Evolutionary conservation across 2,797 vertebrate species (phyloP), one percentile per base, ranked within the genome.

Genomic region (Thripadectes ignobilis): DNA sequence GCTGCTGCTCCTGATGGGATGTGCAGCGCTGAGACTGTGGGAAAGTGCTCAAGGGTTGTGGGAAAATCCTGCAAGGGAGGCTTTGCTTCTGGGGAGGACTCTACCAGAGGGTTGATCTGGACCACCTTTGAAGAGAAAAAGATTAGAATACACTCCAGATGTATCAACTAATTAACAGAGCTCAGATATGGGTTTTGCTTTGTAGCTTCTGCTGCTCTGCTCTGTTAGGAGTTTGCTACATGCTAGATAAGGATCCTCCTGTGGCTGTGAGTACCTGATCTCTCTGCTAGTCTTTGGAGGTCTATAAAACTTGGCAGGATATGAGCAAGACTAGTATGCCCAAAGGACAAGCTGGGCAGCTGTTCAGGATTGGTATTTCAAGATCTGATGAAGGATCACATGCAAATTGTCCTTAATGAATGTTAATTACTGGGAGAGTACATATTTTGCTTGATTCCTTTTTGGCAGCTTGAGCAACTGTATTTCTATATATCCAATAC

Each of bases 371-470:
- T 94, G 90, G 62, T 57, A 26, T 84, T 92, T 72, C 66, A 76
- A 73, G 71, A 92, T 93, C 83, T 90, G 88, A 95, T 90, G 83
- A 81, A 55, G 55, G 79, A 86, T 94, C 4, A 1, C 86, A 95
- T 94, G 93, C 74, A 95, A 87, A 95, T 95, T 93, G 76, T 17
- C 45, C 51, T 55, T 95, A 94, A 94, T 90, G 82, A 85, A 79
- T 89, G 86, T 92, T 96, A 97, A 95, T 97, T 94, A 93, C 86
- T 73, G 67, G 41, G 67, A 73, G 90, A 86, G 83, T 76, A 63
- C 76, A 39, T 93, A 65, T 74, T 94, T 92, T 84, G 6, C 51
- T 94, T 87, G 88, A 86, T 88, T 85, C 48, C 49, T 73, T 85
- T 88, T 52, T 96, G 96, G 92, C 92, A 94, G 52, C 59, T 92